Base-by-base conservation (phyloP, 2,113 vertebrate species). In the Scomber scombrus region DNA sequence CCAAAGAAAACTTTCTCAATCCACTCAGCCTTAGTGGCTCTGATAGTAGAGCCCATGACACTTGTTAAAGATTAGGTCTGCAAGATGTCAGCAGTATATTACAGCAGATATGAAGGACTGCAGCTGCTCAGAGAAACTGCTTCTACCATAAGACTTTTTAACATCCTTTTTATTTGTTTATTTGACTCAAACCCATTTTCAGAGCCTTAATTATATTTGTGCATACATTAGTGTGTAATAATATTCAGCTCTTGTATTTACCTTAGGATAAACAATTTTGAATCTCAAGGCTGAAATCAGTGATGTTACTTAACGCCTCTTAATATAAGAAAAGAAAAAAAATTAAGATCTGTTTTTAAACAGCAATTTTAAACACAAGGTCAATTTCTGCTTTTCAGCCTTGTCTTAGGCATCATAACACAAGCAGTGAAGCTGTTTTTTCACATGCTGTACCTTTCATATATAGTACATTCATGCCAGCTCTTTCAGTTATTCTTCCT, bases 11-110 rank as follows among this genome's bases (percentile, higher is more conserved):
- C 6, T 18, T 19, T 14, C 23, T 26, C 23, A 26, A 26, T 50
- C 50, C 51, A n/a, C 51, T 78, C 10, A 18, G 18, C 67, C 62
- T 55, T 11, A 47, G 67, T 49, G n/a, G 1, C 18, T 71, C 40
- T 7, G 11, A 73, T 47, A 47, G 34, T 11, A 7, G 18, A 73
- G 23, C 31, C 16, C 9, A 3, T 21, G 21, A 58, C 62, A 18
- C 61, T 29, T 65, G 23, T 61, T 13, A 55, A 34, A 3, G 3
- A 8, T 61, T 13, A 1, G 5, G 9, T 63, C 49, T 54, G 34
- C 50, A 15, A 29, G 50, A n/a, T 40, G 7, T 10, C 52, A n/a
- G 5, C 63, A 58, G 54, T 67, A 18, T 12, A 1, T 66, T 10
- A 75, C 34, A 40, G 34, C 9, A 40, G 52, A 58, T 10, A 51